These are phyloP conservation scores for Vulpes ferrilata DNA, from an alignment of 2,113 vertebrate species.

Conservation along the genomic window DNA sequence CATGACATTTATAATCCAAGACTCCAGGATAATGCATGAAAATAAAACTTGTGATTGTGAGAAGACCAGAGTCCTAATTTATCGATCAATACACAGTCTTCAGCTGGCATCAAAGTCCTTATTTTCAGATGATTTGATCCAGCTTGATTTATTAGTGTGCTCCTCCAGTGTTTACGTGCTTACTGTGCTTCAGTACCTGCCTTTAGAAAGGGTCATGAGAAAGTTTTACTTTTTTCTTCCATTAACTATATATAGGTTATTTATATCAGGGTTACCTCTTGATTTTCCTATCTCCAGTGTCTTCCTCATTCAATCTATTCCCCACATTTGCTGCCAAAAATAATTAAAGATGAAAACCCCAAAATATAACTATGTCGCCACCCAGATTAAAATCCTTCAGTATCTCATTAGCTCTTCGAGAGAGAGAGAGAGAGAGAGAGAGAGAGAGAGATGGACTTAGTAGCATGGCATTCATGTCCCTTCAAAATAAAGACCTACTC, in stretches of 20 bases:
- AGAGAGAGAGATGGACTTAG: background rate
- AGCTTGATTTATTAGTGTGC: background rate
- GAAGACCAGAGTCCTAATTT: background rate
- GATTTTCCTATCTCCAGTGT: background rate
- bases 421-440: background rate
- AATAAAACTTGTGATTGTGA: background rate
- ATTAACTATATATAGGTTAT: conserved; percentile 14
- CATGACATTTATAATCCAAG: background rate
- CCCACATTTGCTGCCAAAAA: background rate
- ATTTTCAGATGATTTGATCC: conserved; percentile 28
- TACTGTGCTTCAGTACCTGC: background rate
- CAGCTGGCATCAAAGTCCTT: background rate
- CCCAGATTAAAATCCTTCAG: background rate
- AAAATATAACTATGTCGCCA: background rate
- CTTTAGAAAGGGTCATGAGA: background rate
- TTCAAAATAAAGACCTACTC: background rate
- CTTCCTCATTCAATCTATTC: background rate
- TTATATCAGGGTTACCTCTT: background rate
- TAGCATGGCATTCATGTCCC: background rate
- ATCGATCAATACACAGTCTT: background rate
- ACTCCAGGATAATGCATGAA: background rate
- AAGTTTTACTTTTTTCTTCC: background rate
- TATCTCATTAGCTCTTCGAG: background rate
- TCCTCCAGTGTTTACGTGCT: background rate
- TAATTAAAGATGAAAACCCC: background rate